Conservation (phyloP, 2,113 vertebrate species). For the Cephalopholis sonnerati region DNA sequence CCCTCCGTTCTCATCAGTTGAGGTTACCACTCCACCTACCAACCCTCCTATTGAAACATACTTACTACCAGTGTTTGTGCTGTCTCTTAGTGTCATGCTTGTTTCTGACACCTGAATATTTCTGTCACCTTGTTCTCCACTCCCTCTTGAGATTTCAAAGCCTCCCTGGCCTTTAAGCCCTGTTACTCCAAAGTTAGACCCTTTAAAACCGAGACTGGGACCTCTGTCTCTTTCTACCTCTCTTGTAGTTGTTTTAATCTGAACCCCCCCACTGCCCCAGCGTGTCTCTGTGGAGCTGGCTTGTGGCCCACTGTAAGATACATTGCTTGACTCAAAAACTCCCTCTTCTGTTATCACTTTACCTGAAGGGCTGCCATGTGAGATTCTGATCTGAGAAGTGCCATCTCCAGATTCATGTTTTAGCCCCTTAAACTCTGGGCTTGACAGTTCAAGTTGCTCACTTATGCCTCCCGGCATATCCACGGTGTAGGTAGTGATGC, state of each 20-base stretch:
- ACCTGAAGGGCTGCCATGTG: slow-evolving; percentile 75
- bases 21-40: slow-evolving; percentile 39
- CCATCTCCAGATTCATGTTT: slow-evolving; percentile 81
- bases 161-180: slow-evolving; percentile 44
- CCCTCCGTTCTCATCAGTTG: slow-evolving; percentile 54
- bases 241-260: slow-evolving; percentile 66
- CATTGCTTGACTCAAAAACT: slow-evolving; percentile 75
- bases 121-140: slow-evolving; percentile 52
- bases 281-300: slow-evolving; percentile 73
- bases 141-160: slow-evolving; percentile 61
- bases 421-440: slow-evolving; percentile 86
- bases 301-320: slow-evolving; percentile 73
- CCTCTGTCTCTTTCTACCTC: slow-evolving; percentile 69
- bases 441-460: slow-evolving; percentile 84
- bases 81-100: slow-evolving; percentile 53
- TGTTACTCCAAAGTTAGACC: slow-evolving; percentile 70
- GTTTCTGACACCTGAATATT: slow-evolving; percentile 46
- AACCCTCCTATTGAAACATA: slow-evolving; percentile 45
- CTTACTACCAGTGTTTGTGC: slow-evolving; percentile 60
- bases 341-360: slow-evolving; percentile 71
- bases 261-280: slow-evolving; percentile 67
- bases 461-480: slow-evolving; percentile 87
- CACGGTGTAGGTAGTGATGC: slow-evolving; percentile 95
- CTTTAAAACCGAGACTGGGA: slow-evolving; percentile 72
- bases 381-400: slow-evolving; percentile 71